A percentile compares a stretch with the other conserved stretches of the same genome.
These are phyloP conservation scores for Achatina immaculata DNA, from an alignment of 1,140 invertebrate genomes.

Conservation along the genomic window DNA sequence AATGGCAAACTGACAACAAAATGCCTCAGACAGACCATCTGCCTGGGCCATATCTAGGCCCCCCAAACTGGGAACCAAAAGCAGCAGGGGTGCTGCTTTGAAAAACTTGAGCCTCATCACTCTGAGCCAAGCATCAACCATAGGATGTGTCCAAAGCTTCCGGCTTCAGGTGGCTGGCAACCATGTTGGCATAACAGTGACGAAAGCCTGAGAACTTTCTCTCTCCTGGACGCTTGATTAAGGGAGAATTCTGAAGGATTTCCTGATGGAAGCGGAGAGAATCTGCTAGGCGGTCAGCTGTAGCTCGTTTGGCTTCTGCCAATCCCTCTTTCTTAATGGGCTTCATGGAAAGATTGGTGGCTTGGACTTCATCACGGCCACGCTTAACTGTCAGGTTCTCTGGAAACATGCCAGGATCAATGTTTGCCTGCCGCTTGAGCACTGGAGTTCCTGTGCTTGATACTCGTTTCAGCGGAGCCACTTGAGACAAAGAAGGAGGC, in stretches of 20 bases:
- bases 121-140: slow-evolving; percentile 1
- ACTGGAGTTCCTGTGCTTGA: slow-evolving; percentile 41
- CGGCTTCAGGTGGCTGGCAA: slow-evolving; percentile 36
- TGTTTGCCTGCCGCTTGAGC: slow-evolving; percentile 37
- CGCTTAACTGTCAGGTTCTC: slow-evolving; percentile 31
- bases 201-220: slow-evolving; percentile 42
- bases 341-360: slow-evolving; percentile 34
- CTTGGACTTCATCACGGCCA: slow-evolving; percentile 25
- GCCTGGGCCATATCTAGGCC: slow-evolving; percentile 23
- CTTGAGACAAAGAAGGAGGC: not conserved
- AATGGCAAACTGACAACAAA: slow-evolving; percentile 36
- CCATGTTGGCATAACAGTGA: slow-evolving; percentile 42
- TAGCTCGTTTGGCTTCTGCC: slow-evolving; percentile 32
- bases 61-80: slow-evolving; percentile 29
- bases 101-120: slow-evolving; percentile 10
- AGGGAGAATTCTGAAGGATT: slow-evolving; percentile 45
- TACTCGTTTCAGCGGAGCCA: slow-evolving; percentile 37
- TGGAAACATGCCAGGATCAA: slow-evolving; percentile 26
- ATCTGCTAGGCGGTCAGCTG: slow-evolving; percentile 41
- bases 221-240: slow-evolving; percentile 39
- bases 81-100: slow-evolving; percentile 37
- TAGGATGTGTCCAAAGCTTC: slow-evolving; percentile 40
- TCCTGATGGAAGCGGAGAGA: slow-evolving; percentile 43
- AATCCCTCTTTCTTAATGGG: slow-evolving; percentile 35
- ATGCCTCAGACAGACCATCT: slow-evolving; percentile 26